Base-by-base conservation (phyloP, 2,888 invertebrate species). In the Chesias legatella region DNA sequence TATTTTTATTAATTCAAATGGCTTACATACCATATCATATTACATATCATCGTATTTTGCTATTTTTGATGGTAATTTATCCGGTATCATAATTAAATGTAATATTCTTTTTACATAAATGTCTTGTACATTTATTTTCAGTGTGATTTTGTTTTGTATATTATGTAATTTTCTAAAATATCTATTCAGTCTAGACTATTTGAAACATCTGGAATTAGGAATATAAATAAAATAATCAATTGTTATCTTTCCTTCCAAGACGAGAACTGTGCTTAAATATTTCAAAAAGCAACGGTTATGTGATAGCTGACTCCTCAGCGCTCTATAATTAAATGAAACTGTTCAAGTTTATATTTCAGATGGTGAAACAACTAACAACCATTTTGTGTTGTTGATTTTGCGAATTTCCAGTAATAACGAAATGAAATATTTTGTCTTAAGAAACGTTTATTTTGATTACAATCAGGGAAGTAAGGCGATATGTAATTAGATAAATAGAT, bases 351-450 rank as follows among this genome's bases (percentile, higher is more conserved):
- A 58, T 58, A 59, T 55, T 64, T 55, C 52, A 58, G 49, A 43
- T 33, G 46, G 11, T 56, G 47, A 35, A 60, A 53, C 49, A 56
- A 60, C 56, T 56, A 66, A 62, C 57, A 53, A 54, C 48, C 46
- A 53, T 52, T 47, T 54, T 56, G 53, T 50, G 30, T 53, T 66
- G 56, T 60, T 63, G 54, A 56, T 64, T 60, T 53, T 44, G 36
- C 17, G 37, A 63, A 60, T 56, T 57, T 48, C 41, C 31, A 37
- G 48, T 40, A 42, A 54, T 47, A 44, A 41, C 28, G 35, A 35
- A 49, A 51, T 44, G 33, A 53, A 46, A 53, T 51, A 58, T 44
- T 56, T 51, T 43, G 36, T 36, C 36, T 43, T 25, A 25, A 40
- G 24, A 37, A 53, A 46, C 43, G 38, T 51, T 50, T 54, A 49